These are phyloP conservation scores for Ischnus inquisitorius DNA, from an alignment of 2,888 invertebrate species.

Conservation along the genomic window DNA sequence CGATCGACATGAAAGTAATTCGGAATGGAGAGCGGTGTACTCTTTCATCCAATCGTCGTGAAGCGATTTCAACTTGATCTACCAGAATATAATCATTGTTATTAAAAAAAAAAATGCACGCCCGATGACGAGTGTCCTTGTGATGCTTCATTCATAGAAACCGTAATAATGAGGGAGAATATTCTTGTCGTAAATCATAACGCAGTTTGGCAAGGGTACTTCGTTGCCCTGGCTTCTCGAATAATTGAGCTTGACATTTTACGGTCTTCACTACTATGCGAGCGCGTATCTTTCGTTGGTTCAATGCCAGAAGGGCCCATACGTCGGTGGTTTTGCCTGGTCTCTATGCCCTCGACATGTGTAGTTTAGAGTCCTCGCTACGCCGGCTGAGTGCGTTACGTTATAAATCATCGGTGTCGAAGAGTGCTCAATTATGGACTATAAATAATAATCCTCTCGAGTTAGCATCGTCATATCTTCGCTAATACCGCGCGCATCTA, in stretches of 20 bases:
- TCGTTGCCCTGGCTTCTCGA: slow-evolving; percentile 52
- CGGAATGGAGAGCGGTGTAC: neutral
- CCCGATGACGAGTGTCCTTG: neutral
- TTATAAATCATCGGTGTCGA: slow-evolving; percentile 73
- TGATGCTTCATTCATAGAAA: slow-evolving; percentile 17
- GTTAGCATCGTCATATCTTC: slow-evolving; percentile 70
- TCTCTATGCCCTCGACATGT: neutral
- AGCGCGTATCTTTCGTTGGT: slow-evolving; percentile 15
- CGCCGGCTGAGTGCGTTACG: slow-evolving; percentile 39
- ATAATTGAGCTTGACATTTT: slow-evolving; percentile 67
- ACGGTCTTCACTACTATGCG: slow-evolving; percentile 33
- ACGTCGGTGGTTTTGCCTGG: neutral
- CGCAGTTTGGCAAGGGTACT: slow-evolving; percentile 49
- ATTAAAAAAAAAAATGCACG: slow-evolving; percentile 35
- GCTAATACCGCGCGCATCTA: slow-evolving; percentile 50
- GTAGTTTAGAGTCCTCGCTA: slow-evolving; percentile 49
- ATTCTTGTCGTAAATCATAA: slow-evolving; percentile 47
- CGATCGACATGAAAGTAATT: slow-evolving; percentile 37
- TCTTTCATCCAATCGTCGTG: slow-evolving; percentile 8
- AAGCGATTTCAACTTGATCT: neutral
- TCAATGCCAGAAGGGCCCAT: neutral
- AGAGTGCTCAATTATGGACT: slow-evolving; percentile 74
- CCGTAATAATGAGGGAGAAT: slow-evolving; percentile 36
- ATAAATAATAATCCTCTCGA: slow-evolving; percentile 79
- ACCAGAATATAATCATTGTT: slow-evolving; percentile 26